These are phyloP conservation scores for Loxodonta africana DNA, from an alignment of 2,113 vertebrate genomes.

Conservation along the genomic window DNA sequence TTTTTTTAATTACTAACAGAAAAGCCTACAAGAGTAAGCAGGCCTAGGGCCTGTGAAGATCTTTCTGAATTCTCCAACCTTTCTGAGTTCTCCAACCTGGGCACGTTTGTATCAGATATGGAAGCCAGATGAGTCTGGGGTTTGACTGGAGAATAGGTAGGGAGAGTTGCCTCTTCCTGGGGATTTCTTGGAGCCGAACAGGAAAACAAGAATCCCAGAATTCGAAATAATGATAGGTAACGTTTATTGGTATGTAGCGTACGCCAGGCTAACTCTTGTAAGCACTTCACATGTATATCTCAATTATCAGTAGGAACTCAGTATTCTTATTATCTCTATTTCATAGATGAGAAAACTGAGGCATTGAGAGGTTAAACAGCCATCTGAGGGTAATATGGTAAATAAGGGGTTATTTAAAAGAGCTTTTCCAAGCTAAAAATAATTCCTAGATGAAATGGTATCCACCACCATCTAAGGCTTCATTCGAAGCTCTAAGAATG, in stretches of 20 bases:
- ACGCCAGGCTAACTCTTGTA: background rate
- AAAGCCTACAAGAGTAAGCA: background rate
- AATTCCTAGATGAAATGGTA: background rate
- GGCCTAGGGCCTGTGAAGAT: background rate
- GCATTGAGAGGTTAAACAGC: background rate
- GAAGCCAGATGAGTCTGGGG: background rate
- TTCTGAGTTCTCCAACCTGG: background rate
- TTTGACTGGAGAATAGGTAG: background rate
- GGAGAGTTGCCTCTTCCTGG: background rate
- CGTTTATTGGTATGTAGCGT: background rate
- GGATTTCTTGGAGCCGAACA: background rate
- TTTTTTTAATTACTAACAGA: too few species aligned
- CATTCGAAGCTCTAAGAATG: background rate
- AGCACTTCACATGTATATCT: background rate
- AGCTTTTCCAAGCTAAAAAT: constrained; percentile 64
- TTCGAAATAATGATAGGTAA: background rate
- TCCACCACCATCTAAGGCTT: background rate
- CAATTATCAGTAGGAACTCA: background rate
- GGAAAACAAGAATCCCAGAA: constrained; percentile 10
- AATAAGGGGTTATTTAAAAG: constrained; percentile 11
- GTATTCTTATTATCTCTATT: background rate
- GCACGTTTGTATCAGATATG: background rate
- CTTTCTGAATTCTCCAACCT: background rate
- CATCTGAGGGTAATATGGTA: background rate
- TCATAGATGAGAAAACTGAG: constrained; percentile 16